Base-by-base conservation (phyloP, 2,113 vertebrate genomes). In the Apodemus sylvaticus region DNA sequence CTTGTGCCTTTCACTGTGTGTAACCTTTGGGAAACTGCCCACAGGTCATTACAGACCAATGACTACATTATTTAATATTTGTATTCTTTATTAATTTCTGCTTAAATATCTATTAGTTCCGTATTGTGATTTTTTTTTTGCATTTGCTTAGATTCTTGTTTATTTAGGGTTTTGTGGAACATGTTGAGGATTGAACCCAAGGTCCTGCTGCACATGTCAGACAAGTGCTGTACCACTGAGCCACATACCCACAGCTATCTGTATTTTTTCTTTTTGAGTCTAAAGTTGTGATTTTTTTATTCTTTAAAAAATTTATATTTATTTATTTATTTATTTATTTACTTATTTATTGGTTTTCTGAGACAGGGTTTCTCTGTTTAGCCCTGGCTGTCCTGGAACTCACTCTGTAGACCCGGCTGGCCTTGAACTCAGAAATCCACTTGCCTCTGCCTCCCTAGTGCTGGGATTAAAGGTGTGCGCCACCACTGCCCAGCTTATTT, bases 41-140 rank as follows among this genome's bases (percentile, higher is more conserved):
- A n/a, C 7, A 17, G 53, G 11, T 48, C 39, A 31, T 66, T 17
- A 20, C 36, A 70, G n/a, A 36, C 31, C 81, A 64, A 64, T 0
- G n/a, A 20, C 77, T 14, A 26, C 0, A 0, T 9, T 45, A 11
- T 48, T 66, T 22, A 36, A 11, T 31, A 1, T 24, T 16, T 64
- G 1, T 3, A 13, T 29, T 13, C 0, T 42, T n/a, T 62, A 0
- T 16, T 16, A 5, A 20, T 51, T 29, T 51, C 70, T 68, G 39
- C 24, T 36, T 53, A 34, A 34, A 5, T 13, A 16, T 7, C 48
- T 20, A 0, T 26, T 16, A 8, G 73, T n/a, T 55, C 70, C 48
- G 82, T 20, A 10, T 34, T 26, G 42, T 83, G n/a, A 0, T 8
- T 29, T 60, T 26, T 34, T 78, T 7, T 34, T 45, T 17, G 22